Conservation (phyloP, 2,888 invertebrate species). For the Salticus scenicus region DNA sequence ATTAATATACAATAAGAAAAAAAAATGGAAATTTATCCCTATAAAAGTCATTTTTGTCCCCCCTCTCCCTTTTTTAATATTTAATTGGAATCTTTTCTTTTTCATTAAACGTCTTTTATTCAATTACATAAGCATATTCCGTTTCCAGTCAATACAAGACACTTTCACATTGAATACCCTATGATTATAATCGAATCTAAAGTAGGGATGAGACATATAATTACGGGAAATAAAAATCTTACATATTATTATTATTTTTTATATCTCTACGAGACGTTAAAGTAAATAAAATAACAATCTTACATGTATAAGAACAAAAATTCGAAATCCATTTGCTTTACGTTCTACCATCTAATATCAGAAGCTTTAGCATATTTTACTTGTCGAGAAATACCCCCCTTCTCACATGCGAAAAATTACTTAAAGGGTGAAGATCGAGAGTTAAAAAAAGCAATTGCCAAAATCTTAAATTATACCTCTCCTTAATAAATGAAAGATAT, state of each 20-base stretch:
- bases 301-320: neutral
- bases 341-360: neutral
- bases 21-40: no score
- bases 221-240: neutral
- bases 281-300: neutral
- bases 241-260: neutral
- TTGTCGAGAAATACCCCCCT: neutral
- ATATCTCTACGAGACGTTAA: no score
- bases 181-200: neutral
- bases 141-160: no score
- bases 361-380: neutral
- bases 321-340: neutral
- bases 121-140: no score
- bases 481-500: slow-evolving; percentile 32
- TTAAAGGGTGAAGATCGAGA: slow-evolving; percentile 14
- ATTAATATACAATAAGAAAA: no score
- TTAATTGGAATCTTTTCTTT: no score
- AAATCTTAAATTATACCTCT: slow-evolving; percentile 40
- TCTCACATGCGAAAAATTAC: neutral
- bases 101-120: no score
- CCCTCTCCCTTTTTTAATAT: no score
- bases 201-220: neutral
- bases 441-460: slow-evolving; percentile 16
- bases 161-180: no score
- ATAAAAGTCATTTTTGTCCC: no score